A percentile compares a stretch with the other conserved stretches of the same genome.
These are phyloP conservation scores for Drosophila tropicalis DNA, from an alignment of 1,140 invertebrate genomes.

Conservation along the genomic window DNA sequence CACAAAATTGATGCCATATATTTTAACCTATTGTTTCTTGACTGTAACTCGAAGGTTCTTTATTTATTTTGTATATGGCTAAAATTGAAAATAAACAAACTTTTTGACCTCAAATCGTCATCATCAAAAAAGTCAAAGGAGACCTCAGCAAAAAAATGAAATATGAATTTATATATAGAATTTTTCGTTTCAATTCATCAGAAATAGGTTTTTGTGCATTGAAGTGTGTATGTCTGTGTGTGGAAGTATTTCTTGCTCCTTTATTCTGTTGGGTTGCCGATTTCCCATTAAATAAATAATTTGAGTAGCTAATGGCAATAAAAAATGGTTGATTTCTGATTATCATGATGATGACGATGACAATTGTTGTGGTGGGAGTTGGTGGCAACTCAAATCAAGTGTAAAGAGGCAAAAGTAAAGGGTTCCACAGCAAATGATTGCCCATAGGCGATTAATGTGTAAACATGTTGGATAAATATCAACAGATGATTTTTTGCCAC, in stretches of 20 bases:
- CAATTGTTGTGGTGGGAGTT: not conserved
- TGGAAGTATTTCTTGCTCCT: not conserved
- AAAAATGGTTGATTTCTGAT: conserved; percentile 6
- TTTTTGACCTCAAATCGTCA: conserved; percentile 8
- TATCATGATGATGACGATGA: not conserved
- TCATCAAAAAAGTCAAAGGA: conserved; percentile 4
- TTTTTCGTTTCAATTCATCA: conserved; percentile 13
- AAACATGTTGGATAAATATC: conserved; percentile 1
- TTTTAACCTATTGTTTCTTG: not conserved
- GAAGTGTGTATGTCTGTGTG: not conserved
- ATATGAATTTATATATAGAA: not conserved
- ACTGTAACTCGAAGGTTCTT: not conserved
- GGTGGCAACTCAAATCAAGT: conserved; percentile 14
- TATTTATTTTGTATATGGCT: not conserved
- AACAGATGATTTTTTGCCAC: not conserved
- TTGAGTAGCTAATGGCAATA: conserved; percentile 16
- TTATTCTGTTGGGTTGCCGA: not conserved
- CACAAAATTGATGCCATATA: not conserved
- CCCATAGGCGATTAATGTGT: not conserved
- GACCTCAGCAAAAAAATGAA: conserved; percentile 1
- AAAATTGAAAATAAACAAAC: conserved; percentile 11
- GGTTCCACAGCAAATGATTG: not conserved
- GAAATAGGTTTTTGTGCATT: conserved; percentile 12
- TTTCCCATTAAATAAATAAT: conserved; percentile 21
- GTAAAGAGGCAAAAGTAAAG: not conserved